Conservation (phyloP, 1,140 invertebrate genomes). For the Euwallacea fornicatus region DNA sequence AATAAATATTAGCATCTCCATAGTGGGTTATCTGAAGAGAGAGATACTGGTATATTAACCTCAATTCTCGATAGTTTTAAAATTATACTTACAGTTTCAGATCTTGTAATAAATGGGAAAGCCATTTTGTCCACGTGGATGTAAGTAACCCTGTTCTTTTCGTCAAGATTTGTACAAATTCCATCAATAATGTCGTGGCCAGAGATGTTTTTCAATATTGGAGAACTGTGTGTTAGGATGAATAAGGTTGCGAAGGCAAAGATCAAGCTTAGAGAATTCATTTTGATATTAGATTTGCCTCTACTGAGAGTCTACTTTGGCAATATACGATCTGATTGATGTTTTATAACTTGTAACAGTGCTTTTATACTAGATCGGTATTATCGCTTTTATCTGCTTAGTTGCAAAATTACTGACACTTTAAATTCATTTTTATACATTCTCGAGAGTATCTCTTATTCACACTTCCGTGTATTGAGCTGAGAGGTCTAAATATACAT, state of each 20-base stretch:
- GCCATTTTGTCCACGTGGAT: conserved; percentile 7
- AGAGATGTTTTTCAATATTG: background rate
- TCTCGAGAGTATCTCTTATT: too few species aligned
- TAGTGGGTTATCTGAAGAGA: background rate
- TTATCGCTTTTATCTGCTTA: too few species aligned
- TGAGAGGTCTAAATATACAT: too few species aligned
- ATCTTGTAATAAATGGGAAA: conserved; percentile 11
- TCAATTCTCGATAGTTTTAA: background rate
- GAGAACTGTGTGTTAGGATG: background rate
- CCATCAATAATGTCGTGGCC: conserved; percentile 20
- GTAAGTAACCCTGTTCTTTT: background rate
- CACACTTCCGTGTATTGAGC: too few species aligned
- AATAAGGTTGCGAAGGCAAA: background rate
- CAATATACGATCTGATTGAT: background rate
- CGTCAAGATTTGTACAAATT: conserved; percentile 1
- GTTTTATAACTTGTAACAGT: background rate
- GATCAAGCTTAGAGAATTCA: background rate
- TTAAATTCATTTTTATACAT: too few species aligned
- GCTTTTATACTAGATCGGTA: too few species aligned
- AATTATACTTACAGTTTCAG: conserved; percentile 13
- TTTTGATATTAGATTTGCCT: background rate
- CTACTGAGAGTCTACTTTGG: background rate
- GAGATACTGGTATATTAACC: background rate
- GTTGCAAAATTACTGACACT: too few species aligned
- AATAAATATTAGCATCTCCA: conserved; percentile 9